These are phyloP conservation scores for Amblyornis subalaris DNA, from an alignment of 2,113 vertebrate species.

Conservation along the genomic window DNA sequence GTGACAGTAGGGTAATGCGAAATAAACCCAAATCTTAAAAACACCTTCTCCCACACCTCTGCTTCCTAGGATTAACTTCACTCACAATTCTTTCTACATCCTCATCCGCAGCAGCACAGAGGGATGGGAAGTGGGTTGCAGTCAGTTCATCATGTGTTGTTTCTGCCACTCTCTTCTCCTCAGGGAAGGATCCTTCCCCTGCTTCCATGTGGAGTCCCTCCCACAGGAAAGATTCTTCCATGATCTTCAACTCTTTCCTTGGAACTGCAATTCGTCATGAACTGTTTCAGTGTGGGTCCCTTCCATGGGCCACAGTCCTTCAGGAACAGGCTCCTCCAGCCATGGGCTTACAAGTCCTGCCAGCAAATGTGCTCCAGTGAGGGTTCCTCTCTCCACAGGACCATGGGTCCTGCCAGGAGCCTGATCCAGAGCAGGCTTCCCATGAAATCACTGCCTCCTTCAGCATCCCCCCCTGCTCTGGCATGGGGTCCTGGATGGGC, in stretches of 20 bases:
- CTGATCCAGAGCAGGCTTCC: fast-evolving
- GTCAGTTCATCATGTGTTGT: fast-evolving
- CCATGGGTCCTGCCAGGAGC: background rate
- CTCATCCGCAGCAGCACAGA: background rate
- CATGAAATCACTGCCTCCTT: background rate
- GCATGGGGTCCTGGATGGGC: background rate
- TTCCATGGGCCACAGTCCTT: background rate
- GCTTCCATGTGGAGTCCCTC: background rate
- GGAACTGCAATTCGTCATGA: background rate
- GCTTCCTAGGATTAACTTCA: background rate
- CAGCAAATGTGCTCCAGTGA: background rate
- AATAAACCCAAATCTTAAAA: background rate
- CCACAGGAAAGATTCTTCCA: background rate
- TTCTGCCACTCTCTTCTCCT: background rate
- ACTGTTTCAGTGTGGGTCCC: background rate
- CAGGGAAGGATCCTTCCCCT: background rate
- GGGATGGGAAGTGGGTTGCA: background rate
- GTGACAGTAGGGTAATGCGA: background rate
- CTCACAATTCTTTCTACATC: background rate
- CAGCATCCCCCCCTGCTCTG: background rate
- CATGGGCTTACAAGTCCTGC: background rate
- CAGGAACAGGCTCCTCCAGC: background rate
- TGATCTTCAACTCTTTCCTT: background rate
- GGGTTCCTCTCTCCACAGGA: background rate
- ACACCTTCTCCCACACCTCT: background rate